Percentiles rank a stretch among this genome's conserved stretches.
Conservation (phyloP, 2,888 invertebrate genomes). For the Ectemnius lituratus region DNA sequence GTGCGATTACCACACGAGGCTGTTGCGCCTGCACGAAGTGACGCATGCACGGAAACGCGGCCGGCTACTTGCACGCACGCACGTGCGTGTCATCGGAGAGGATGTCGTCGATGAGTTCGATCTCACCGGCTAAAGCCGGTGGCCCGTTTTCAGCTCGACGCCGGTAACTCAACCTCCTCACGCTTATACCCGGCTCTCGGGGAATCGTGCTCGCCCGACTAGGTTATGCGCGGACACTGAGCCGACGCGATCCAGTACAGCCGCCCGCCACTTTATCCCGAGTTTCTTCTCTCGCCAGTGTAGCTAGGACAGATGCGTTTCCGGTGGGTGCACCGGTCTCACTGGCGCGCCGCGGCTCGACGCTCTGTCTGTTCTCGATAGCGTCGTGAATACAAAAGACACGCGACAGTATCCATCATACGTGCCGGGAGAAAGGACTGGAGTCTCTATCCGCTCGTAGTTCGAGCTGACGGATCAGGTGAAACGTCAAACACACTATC, state of each 20-base stretch:
- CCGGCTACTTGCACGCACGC: slow-evolving; percentile 52
- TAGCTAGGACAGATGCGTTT: not conserved
- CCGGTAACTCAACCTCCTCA: too few relatives aligned
- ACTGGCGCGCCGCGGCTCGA: slow-evolving; percentile 49
- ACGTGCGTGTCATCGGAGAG: slow-evolving; percentile 62
- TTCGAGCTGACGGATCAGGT: too few relatives aligned
- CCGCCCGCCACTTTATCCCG: not conserved
- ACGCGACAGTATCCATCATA: slow-evolving; percentile 68
- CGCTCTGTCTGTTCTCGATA: slow-evolving; percentile 62
- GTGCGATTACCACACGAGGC: slow-evolving; percentile 16
- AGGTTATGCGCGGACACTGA: not conserved
- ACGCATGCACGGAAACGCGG: slow-evolving; percentile 54
- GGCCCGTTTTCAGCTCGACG: too few relatives aligned
- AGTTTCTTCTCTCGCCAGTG: slow-evolving; percentile 18
- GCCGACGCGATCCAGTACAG: not conserved
- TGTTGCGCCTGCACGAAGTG: slow-evolving; percentile 24
- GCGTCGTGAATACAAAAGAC: slow-evolving; percentile 57
- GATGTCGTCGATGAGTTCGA: slow-evolving; percentile 22
- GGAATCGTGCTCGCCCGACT: slow-evolving; percentile 7
- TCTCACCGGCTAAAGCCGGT: too few relatives aligned
- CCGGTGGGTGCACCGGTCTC: slow-evolving; percentile 14
- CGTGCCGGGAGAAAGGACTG: slow-evolving; percentile 24
- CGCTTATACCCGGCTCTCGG: too few relatives aligned
- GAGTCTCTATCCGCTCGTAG: too few relatives aligned
- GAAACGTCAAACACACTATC: slow-evolving; percentile 57